Evolutionary conservation across 2,797 vertebrate genomes (phyloP).

Genomic region (Schizothorax lantsangensis): DNA sequence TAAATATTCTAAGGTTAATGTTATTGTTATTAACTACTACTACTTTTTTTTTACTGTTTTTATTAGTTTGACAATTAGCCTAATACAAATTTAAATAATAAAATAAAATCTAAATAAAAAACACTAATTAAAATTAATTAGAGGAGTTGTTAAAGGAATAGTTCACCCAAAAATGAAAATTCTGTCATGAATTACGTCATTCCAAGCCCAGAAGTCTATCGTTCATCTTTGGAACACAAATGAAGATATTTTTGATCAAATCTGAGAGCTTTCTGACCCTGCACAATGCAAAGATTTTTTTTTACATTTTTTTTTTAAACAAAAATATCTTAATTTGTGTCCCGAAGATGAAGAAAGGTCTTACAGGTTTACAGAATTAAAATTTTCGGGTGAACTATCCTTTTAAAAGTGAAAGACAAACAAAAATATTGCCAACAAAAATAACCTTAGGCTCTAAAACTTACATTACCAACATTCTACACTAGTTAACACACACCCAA

Average conservation of each 20-base stretch:
- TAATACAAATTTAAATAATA: neutral
- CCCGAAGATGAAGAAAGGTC: no score
- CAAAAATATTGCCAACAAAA: neutral
- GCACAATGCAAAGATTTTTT: no score
- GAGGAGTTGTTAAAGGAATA: no score
- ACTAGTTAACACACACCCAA: neutral
- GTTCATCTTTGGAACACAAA: neutral
- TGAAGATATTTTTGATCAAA: no score
- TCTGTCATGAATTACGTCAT: no score
- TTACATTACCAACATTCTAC: neutral
- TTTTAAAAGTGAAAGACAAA: conserved; percentile 1
- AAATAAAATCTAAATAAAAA: neutral
- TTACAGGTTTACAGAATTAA: neutral
- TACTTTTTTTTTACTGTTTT: neutral
- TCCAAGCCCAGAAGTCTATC: neutral
- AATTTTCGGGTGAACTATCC: neutral
- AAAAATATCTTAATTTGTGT: no score
- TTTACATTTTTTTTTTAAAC: no score
- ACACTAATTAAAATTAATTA: no score
- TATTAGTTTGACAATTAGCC: neutral
- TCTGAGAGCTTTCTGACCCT: no score
- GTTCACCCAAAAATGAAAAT: no score
- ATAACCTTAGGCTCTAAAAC: neutral
- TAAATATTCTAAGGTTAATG: no score
- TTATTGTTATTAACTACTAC: no score